Evolutionary conservation across 1,140 invertebrate species (phyloP).

Genomic region (Thaumetopoea pityocampa): DNA sequence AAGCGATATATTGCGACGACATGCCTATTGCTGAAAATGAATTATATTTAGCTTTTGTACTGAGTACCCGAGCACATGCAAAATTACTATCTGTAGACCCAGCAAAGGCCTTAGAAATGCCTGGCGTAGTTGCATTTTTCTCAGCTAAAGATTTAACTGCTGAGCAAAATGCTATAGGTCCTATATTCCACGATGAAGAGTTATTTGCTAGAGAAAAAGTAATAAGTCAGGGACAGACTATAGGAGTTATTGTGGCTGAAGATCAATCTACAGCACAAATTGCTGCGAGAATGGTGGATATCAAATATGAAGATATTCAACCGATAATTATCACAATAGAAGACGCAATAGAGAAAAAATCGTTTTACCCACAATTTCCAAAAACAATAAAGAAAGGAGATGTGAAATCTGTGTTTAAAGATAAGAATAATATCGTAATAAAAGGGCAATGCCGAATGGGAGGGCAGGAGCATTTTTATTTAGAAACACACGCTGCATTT

Average conservation of each 20-base stretch:
- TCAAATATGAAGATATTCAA: conserved; percentile 86
- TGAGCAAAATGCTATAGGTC: conserved; percentile 80
- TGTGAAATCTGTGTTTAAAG: conserved; percentile 79
- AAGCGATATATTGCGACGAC: conserved; percentile 95
- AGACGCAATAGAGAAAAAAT: conserved; percentile 88
- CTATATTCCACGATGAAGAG: conserved; percentile 87
- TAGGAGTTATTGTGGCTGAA: conserved; percentile 86
- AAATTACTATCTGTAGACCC: conserved; percentile 86
- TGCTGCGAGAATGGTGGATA: conserved; percentile 85
- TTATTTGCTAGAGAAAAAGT: conserved; percentile 85
- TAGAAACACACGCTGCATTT: conserved; percentile 86
- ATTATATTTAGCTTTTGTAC: conserved; percentile 87
- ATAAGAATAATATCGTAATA: conserved; percentile 82
- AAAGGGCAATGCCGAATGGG: conserved; percentile 91
- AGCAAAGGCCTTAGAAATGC: conserved; percentile 80
- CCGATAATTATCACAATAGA: conserved; percentile 92
- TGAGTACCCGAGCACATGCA: conserved; percentile 89
- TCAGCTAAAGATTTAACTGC: conserved; percentile 83
- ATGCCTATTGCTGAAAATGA: conserved; percentile 86
- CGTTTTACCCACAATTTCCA: conserved; percentile 80
- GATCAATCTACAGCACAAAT: conserved; percentile 85
- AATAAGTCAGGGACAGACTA: conserved; percentile 85
- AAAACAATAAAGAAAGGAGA: conserved; percentile 82
- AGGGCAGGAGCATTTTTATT: conserved; percentile 98
- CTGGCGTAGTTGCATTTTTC: conserved; percentile 88